phyloP scores from a whole-genome alignment of 2,797 vertebrate genomes.

The Myotis planiceps region DNA sequence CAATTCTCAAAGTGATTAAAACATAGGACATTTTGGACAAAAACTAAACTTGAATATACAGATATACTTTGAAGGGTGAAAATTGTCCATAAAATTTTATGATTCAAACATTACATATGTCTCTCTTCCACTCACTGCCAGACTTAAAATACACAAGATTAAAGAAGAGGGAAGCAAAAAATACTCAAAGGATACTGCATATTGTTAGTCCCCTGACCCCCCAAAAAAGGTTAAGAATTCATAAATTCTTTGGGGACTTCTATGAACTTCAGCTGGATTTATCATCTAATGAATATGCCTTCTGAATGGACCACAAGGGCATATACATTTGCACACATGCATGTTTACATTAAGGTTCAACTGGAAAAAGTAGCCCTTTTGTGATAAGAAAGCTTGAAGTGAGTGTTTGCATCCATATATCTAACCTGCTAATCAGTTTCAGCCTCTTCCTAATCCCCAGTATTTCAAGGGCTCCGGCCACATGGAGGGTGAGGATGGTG shows the following conservation, averaged over 20 bases:
- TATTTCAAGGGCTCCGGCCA: background rate
- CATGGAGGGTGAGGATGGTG: background rate
- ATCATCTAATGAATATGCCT: background rate
- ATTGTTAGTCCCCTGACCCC: background rate
- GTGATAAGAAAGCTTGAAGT: background rate
- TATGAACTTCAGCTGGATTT: background rate
- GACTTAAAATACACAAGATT: background rate
- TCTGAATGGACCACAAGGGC: background rate
- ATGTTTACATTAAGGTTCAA: background rate
- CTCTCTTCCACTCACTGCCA: background rate
- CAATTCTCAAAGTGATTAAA: conserved; percentile 44
- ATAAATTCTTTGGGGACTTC: background rate
- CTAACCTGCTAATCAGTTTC: background rate
- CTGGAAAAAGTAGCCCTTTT: background rate
- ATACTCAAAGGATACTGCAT: background rate
- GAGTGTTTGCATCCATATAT: background rate
- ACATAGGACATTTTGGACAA: background rate
- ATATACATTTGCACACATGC: background rate
- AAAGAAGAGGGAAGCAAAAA: background rate
- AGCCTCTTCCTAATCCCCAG: background rate
- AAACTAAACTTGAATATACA: background rate
- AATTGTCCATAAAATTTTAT: background rate
- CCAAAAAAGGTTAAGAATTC: background rate
- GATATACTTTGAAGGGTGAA: background rate
- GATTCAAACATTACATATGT: conserved; percentile 3